phyloP scores from a whole-genome alignment of 1,140 invertebrate genomes.

The Phymastichus coffea region DNA sequence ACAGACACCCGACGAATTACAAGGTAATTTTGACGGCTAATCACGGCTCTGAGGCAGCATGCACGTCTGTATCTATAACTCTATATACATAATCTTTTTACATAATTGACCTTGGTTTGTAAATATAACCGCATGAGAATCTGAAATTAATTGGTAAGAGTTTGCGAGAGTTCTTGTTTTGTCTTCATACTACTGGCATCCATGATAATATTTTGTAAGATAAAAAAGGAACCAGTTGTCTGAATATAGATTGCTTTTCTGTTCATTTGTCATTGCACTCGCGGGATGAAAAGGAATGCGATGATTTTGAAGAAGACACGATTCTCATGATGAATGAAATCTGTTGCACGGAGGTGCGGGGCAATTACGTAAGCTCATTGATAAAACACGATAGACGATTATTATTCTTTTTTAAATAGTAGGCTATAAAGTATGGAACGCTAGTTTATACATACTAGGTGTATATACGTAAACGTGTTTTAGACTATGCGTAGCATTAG shows the following conservation, averaged over 20 bases:
- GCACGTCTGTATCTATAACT: not conserved
- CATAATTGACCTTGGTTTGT: conserved; percentile 2
- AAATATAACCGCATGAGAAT: conserved; percentile 26
- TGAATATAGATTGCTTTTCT: conserved; percentile 18
- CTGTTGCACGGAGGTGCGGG: conserved; percentile 48
- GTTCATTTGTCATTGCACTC: not conserved
- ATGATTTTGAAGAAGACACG: conserved; percentile 52
- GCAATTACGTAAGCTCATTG: conserved; percentile 51
- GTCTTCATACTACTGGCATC: too few relatives aligned
- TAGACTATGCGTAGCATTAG: too few relatives aligned
- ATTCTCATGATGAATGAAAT: conserved; percentile 51
- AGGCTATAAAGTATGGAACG: too few relatives aligned
- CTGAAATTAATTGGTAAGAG: not conserved
- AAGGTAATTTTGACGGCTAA: conserved; percentile 66
- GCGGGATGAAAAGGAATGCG: conserved; percentile 44
- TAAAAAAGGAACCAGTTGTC: too few relatives aligned
- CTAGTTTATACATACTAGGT: too few relatives aligned
- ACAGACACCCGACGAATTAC: conserved; percentile 75
- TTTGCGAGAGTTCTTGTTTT: too few relatives aligned
- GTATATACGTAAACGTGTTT: too few relatives aligned
- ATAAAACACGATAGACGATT: not conserved
- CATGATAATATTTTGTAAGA: too few relatives aligned
- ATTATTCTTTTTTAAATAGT: too few relatives aligned
- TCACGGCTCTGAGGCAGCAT: not conserved
- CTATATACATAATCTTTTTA: conserved; percentile 17